A percentile compares a stretch with the other conserved stretches of the same genome.
These are phyloP conservation scores for Macaca nemestrina DNA, from an alignment of 2,113 vertebrate genomes.

Conservation along the genomic window DNA sequence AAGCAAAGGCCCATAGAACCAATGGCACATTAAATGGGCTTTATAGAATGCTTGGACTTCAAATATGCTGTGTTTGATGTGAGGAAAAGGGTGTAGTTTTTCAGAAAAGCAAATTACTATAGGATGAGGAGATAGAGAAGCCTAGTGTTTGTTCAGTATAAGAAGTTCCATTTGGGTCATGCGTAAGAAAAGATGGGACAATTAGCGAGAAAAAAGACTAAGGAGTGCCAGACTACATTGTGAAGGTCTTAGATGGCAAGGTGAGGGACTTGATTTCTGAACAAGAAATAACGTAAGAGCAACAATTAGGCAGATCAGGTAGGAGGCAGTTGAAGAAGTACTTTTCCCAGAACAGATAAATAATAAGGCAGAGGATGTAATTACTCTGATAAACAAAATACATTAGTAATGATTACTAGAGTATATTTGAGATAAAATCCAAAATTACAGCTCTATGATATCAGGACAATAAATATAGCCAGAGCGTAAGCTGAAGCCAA, in stretches of 20 bases:
- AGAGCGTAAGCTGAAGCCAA: background rate
- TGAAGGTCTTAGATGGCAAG: background rate
- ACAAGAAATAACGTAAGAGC: background rate
- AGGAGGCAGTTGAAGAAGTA: background rate
- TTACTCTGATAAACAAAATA: background rate
- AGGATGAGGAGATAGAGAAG: background rate
- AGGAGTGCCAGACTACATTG: background rate
- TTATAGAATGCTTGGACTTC: background rate
- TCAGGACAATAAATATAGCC: background rate
- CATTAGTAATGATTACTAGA: background rate
- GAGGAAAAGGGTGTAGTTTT: background rate
- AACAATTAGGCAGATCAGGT: background rate
- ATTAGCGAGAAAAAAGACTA: background rate
- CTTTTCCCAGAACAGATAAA: background rate
- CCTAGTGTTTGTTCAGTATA: background rate
- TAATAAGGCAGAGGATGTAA: background rate
- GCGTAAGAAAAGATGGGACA: background rate
- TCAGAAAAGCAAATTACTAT: background rate
- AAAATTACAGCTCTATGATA: background rate
- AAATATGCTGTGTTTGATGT: background rate
- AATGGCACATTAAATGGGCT: background rate
- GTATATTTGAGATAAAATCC: background rate
- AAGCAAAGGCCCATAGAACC: background rate
- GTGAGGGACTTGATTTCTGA: background rate
- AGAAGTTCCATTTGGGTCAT: background rate